Base-by-base conservation (phyloP, 2,888 invertebrate genomes). In the Drosophila niveifrons region DNA sequence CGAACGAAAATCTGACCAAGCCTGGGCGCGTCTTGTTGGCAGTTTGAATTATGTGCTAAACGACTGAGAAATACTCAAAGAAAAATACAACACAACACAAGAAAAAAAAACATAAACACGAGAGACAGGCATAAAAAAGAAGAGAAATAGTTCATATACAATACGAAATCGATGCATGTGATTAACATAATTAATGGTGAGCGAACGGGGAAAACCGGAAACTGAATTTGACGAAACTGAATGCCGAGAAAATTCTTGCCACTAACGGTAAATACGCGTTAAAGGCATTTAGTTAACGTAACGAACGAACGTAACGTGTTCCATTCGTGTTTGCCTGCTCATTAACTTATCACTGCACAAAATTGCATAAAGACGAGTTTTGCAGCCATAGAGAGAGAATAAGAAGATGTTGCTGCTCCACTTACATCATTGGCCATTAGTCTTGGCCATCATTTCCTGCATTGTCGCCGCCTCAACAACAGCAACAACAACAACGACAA, bases 381-480 rank as follows among this genome's bases (percentile, higher is more conserved):
- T 28, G n/a, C 9, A 10, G 44, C 43, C 11, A 31, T 0, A 9
- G 31, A 31, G 31, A 10, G 36, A 64, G 11, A 72, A 80, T 78
- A 59, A 79, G 59, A 82, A 78, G 71, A 90, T 85, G 91, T 67
- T 80, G 80, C 80, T 90, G 90, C 80, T 88, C 83, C 83, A 90
- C 66, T 90, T 91, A 78, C 90, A 75, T 90, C 89, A 88, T 66
- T 80, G 88, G 83, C 80, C 85, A 84, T 87, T 82, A 79, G 75
- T 85, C 66, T 59, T 86, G 88, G 82, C 90, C 80, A 89, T 90
- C 68, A 81, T 87, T 91, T 91, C 90, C 90, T 91, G 90, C 78
- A 78, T 90, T 65, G 66, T 78, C 46, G 68, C 72, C 65, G 78
- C 80, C 75, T 65, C 69, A 66, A 73, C 75, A 31, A 34, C 72